Conservation (phyloP, 35 echinoderm and acorn worm genomes). For the Patiria miniata region DNA sequence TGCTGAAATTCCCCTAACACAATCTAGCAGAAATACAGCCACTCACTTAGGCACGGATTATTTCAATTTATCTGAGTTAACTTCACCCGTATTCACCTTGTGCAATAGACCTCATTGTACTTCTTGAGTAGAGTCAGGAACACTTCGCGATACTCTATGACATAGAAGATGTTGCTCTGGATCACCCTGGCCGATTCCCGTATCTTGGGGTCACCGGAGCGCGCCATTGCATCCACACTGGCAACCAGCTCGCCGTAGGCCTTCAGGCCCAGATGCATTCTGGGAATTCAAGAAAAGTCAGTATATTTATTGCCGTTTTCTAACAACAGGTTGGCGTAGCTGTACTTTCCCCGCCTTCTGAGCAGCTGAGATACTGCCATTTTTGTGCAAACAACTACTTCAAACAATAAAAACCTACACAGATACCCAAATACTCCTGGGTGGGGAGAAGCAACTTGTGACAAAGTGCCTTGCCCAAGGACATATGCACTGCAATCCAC, state of each 20-base stretch:
- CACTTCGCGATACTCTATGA: slow-evolving; percentile 84
- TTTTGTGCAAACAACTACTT: too few species aligned
- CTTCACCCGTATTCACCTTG: slow-evolving; percentile 31
- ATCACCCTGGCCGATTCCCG: slow-evolving; percentile 78
- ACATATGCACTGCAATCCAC: too few species aligned
- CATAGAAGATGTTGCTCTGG: slow-evolving; percentile 90
- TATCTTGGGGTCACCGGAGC: slow-evolving; percentile 48
- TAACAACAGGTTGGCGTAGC: too few species aligned
- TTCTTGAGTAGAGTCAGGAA: slow-evolving; percentile 85
- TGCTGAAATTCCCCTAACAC: too few species aligned
- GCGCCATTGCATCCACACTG: slow-evolving; percentile 67
- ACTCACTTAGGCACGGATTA: too few species aligned
- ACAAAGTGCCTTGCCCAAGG: too few species aligned
- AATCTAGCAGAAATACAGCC: too few species aligned
- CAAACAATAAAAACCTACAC: too few species aligned
- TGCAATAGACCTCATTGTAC: slow-evolving; percentile 69
- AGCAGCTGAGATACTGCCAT: neutral
- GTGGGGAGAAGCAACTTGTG: too few species aligned
- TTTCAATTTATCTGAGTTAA: neutral
- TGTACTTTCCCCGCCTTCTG: neutral
- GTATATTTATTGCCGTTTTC: neutral
- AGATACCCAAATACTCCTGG: too few species aligned
- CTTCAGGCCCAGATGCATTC: slow-evolving; percentile 79
- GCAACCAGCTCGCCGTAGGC: slow-evolving; percentile 78
- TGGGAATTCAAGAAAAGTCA: slow-evolving; percentile 17